A percentile compares a stretch with the other conserved stretches of the same genome.
Evolutionary conservation across 2,113 vertebrate genomes (phyloP).

Genomic region (Anguilla japonica): DNA sequence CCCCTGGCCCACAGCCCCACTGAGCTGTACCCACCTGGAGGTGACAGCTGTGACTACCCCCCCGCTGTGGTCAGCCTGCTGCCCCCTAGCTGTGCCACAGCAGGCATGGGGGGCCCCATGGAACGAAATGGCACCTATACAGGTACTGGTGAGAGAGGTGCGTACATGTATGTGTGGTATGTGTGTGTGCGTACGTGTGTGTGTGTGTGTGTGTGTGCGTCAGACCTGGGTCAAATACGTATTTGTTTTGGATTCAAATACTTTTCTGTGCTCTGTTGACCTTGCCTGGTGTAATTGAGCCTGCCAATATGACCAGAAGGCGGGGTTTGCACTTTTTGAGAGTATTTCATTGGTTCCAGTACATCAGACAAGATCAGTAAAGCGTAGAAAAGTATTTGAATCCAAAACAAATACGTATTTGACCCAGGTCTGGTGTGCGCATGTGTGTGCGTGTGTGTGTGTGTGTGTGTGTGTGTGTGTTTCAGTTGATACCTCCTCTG

Average conservation of each 20-base stretch:
- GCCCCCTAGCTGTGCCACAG: conserved; percentile 44
- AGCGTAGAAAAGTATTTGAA: too few species aligned
- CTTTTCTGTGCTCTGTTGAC: too few species aligned
- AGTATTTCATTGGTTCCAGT: too few species aligned
- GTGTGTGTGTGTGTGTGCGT: not conserved
- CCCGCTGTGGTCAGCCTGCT: conserved; percentile 63
- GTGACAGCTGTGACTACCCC: conserved; percentile 57
- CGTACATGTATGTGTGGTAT: not conserved
- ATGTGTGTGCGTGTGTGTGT: too few species aligned
- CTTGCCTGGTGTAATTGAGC: too few species aligned
- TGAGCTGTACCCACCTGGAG: conserved; percentile 53
- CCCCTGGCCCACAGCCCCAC: conserved; percentile 49
- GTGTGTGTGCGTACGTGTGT: not conserved
- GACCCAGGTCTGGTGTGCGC: too few species aligned
- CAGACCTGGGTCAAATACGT: too few species aligned
- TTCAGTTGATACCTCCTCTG: not conserved
- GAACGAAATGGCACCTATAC: conserved; percentile 55
- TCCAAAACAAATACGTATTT: too few species aligned
- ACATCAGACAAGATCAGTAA: too few species aligned
- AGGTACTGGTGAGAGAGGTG: conserved; percentile 53
- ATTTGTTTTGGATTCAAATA: too few species aligned
- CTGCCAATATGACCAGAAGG: too few species aligned
- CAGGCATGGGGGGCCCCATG: conserved; percentile 46
- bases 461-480: not conserved
- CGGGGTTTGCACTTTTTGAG: too few species aligned